Percentiles rank a stretch among this genome's conserved stretches.
phyloP scores from a whole-genome alignment of 1,140 invertebrate species.

The Tetramorium alpestre region DNA sequence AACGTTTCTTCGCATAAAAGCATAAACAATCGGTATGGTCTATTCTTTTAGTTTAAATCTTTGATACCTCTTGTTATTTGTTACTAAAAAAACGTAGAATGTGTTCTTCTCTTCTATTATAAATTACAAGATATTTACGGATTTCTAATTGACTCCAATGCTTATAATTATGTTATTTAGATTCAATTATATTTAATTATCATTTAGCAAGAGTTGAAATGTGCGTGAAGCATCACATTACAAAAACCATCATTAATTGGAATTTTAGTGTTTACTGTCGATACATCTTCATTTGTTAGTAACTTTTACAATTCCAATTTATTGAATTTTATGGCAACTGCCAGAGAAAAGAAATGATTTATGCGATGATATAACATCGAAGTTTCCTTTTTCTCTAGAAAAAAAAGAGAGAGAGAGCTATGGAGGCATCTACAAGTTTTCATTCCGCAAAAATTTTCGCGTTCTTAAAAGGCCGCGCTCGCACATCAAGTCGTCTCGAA shows the following conservation, averaged over 20 bases:
- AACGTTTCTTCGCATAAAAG: not conserved
- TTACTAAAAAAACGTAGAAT: not conserved
- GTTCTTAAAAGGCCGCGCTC: not conserved
- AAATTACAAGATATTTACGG: not conserved
- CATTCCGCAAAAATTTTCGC: conserved; percentile 24
- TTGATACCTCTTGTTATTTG: not conserved
- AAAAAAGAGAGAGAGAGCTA: not conserved
- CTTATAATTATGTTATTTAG: not conserved
- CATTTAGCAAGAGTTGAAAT: not conserved
- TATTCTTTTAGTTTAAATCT: not conserved
- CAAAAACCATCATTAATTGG: not conserved
- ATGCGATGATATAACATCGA: not conserved
- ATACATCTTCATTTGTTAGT: not conserved
- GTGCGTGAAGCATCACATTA: not conserved
- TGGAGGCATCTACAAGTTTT: conserved; percentile 35
- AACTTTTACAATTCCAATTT: not conserved
- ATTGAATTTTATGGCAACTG: not conserved
- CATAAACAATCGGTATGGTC: not conserved
- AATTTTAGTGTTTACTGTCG: not conserved
- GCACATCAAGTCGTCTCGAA: conserved; percentile 24
- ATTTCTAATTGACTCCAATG: not conserved
- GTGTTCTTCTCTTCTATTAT: not conserved
- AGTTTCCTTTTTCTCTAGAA: not conserved
- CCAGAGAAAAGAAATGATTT: conserved; percentile 17
- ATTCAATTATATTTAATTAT: not conserved